Percentiles rank a stretch among this genome's conserved stretches.
phyloP scores from a whole-genome alignment of 2,888 invertebrate species.

The Anoplius nigerrimus region DNA sequence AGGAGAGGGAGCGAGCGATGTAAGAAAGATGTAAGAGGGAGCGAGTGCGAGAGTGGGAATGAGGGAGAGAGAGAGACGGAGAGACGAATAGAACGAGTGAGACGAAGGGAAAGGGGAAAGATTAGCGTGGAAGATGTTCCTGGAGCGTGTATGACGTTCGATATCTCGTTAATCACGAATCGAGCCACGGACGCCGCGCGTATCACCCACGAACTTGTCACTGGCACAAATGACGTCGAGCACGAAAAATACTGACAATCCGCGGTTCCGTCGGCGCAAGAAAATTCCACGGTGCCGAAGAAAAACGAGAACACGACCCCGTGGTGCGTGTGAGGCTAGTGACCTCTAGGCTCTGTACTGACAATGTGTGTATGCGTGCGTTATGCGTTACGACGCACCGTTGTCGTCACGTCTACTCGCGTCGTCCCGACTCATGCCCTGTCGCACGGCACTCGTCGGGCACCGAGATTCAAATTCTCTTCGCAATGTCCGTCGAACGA shows the following conservation, averaged over 20 bases:
- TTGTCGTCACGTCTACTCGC: too few relatives aligned
- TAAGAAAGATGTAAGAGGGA: conserved; percentile 21
- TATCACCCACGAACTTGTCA: background rate
- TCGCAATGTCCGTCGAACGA: too few relatives aligned
- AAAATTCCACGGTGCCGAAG: conserved; percentile 44
- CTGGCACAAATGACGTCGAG: too few relatives aligned
- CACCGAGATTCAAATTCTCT: too few relatives aligned
- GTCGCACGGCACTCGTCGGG: too few relatives aligned
- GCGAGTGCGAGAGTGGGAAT: background rate
- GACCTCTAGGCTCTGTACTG: conserved; percentile 62
- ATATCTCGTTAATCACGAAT: background rate
- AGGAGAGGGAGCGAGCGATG: conserved; percentile 27
- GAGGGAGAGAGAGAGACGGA: background rate
- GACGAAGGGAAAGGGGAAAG: background rate
- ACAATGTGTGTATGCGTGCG: conserved; percentile 25
- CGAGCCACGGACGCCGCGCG: background rate
- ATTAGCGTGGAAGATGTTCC: background rate
- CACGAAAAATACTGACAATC: too few relatives aligned
- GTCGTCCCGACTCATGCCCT: too few relatives aligned
- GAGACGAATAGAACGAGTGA: too few relatives aligned
- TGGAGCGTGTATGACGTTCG: background rate
- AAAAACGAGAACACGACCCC: conserved; percentile 57
- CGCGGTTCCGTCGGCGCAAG: conserved; percentile 10
- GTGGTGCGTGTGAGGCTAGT: conserved; percentile 64
- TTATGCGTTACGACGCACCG: conserved; percentile 10